Conservation (phyloP, 2,113 vertebrate species). For the Gymnocephalus cernua region DNA sequence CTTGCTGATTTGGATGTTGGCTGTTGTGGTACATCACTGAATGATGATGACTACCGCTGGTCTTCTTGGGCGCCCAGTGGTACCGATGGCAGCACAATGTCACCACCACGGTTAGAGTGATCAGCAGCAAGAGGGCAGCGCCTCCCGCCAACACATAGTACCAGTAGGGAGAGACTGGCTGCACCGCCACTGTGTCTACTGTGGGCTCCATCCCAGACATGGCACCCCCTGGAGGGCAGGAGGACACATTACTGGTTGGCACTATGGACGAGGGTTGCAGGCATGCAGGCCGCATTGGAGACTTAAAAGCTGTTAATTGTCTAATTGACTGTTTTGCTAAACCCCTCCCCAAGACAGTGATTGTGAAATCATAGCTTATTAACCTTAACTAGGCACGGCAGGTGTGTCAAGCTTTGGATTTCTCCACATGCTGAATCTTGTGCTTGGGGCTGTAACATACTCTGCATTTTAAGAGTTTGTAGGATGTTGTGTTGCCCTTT, state of each 20-base stretch:
- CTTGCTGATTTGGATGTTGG: constrained; percentile 62
- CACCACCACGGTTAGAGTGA: constrained; percentile 91
- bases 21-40: constrained; percentile 77
- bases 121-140: constrained; percentile 95
- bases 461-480: neutral
- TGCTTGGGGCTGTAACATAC: neutral
- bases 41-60: constrained; percentile 74
- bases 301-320: constrained; percentile 19
- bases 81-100: constrained; percentile 96
- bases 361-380: neutral
- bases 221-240: constrained; percentile 92
- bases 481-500: neutral
- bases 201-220: constrained; percentile 96
- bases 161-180: constrained; percentile 97
- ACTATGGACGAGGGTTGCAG: constrained; percentile 86
- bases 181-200: constrained; percentile 97
- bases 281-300: constrained; percentile 86
- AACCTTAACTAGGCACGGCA: neutral
- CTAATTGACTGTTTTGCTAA: constrained; percentile 22
- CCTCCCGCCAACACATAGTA: constrained; percentile 98
- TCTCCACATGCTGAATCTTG: constrained; percentile 5
- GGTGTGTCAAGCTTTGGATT: constrained; percentile 58
- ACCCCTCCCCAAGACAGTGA: neutral
- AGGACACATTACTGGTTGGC: constrained; percentile 77
- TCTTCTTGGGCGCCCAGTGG: constrained; percentile 98